A percentile compares a stretch with the other conserved stretches of the same genome.
Conservation (phyloP, 2,888 invertebrate genomes). For the Gisinianus flammeolus region DNA sequence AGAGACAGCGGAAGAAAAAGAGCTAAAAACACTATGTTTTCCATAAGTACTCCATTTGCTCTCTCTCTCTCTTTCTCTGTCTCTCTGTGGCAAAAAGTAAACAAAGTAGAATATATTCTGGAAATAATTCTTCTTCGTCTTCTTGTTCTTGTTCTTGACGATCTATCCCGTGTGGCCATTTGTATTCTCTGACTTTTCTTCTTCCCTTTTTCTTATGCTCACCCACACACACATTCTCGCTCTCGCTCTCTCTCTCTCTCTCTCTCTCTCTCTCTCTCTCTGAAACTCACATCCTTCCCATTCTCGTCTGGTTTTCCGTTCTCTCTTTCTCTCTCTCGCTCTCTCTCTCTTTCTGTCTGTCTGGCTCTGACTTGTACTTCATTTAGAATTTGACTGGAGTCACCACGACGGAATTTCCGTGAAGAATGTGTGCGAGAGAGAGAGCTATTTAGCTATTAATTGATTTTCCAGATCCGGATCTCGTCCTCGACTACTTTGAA, state of each 20-base stretch:
- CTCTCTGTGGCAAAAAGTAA: not conserved
- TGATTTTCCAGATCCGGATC: constrained; percentile 33
- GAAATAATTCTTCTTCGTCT: not conserved
- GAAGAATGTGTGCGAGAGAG: not conserved
- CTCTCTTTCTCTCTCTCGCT: not conserved
- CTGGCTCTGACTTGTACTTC: not conserved
- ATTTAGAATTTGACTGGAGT: not conserved
- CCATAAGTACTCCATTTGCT: no score
- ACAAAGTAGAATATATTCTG: not conserved
- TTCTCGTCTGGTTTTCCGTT: constrained; percentile 8
- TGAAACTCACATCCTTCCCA: not conserved
- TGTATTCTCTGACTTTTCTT: not conserved
- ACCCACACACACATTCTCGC: not conserved
- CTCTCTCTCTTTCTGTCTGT: not conserved
- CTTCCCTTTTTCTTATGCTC: not conserved
- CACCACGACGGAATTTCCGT: not conserved
- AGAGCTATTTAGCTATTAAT: constrained; percentile 22
- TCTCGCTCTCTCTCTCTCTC: not conserved
- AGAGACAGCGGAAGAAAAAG: no score
- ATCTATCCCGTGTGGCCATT: not conserved
- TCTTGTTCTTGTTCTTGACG: not conserved
- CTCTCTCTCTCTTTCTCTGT: no score
- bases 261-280: not conserved
- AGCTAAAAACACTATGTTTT: no score
- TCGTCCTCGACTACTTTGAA: not conserved